Evolutionary conservation across 2,888 invertebrate species (phyloP).

Genomic region (Diadromus collaris): DNA sequence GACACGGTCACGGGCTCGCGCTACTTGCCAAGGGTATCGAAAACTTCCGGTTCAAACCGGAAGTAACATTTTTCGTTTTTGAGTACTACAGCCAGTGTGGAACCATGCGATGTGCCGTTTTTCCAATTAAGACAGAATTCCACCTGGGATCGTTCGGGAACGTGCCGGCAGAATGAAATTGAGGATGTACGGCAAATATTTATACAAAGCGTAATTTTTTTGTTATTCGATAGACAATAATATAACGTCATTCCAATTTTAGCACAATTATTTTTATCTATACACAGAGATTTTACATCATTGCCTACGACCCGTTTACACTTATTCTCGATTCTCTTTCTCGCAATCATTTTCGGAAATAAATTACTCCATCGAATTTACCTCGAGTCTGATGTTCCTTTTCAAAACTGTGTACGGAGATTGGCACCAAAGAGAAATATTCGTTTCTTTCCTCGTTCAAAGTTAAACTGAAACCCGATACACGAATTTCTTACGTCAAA

Average conservation of each 20-base stretch:
- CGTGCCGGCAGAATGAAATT: background rate
- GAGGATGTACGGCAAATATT: background rate
- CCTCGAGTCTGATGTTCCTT: conserved; percentile 9
- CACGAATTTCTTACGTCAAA: conserved; percentile 8
- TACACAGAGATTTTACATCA: conserved; percentile 58
- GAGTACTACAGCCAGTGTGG: background rate
- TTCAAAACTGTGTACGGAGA: conserved; percentile 7
- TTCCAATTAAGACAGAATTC: background rate
- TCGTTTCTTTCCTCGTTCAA: background rate
- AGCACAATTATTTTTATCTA: conserved; percentile 58
- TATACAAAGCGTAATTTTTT: background rate
- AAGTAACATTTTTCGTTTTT: background rate
- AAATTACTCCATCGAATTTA: conserved; percentile 24
- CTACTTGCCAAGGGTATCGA: too few species aligned
- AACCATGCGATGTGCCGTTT: too few species aligned
- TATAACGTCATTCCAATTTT: conserved; percentile 50
- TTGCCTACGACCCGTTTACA: conserved; percentile 55
- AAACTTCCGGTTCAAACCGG: background rate
- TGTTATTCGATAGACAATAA: conserved; percentile 52
- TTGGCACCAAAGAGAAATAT: conserved; percentile 43
- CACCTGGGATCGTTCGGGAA: background rate
- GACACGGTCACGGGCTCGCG: too few species aligned
- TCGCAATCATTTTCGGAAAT: conserved; percentile 27
- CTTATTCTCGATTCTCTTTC: conserved; percentile 22
- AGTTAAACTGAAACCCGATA: background rate